Evolutionary conservation across 2,888 invertebrate species (phyloP).

Genomic region (Lacanobia oleracea): DNA sequence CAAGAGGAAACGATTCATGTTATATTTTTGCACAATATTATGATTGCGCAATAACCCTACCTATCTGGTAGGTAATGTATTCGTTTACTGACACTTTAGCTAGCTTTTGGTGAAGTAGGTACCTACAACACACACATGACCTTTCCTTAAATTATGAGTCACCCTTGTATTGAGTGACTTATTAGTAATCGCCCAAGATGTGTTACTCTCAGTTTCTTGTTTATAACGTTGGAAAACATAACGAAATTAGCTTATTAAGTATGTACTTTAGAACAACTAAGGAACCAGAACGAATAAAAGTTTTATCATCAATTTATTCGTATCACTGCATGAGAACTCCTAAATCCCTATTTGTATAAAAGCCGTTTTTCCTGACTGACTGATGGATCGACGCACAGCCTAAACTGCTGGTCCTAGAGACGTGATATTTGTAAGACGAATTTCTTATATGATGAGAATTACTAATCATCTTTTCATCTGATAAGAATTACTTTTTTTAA

Average conservation of each 20-base stretch:
- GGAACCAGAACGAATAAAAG: neutral
- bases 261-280: neutral
- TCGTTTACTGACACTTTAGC: neutral
- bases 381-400: too few species aligned
- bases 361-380: too few species aligned
- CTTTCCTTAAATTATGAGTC: neutral
- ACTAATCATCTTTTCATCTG: too few species aligned
- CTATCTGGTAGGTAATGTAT: neutral
- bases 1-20: neutral
- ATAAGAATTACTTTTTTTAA: too few species aligned
- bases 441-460: too few species aligned
- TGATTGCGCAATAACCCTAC: neutral
- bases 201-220: neutral
- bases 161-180: neutral
- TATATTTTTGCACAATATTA: constrained; percentile 17
- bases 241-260: too few species aligned
- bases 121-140: neutral
- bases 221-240: neutral
- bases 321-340: too few species aligned
- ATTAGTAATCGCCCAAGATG: neutral
- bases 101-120: neutral
- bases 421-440: too few species aligned
- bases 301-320: too few species aligned
- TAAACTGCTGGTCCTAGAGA: too few species aligned
- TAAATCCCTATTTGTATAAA: too few species aligned